Evolutionary conservation across 2,888 invertebrate species (phyloP).

Genomic region (Pseudeuparius sepicola): DNA sequence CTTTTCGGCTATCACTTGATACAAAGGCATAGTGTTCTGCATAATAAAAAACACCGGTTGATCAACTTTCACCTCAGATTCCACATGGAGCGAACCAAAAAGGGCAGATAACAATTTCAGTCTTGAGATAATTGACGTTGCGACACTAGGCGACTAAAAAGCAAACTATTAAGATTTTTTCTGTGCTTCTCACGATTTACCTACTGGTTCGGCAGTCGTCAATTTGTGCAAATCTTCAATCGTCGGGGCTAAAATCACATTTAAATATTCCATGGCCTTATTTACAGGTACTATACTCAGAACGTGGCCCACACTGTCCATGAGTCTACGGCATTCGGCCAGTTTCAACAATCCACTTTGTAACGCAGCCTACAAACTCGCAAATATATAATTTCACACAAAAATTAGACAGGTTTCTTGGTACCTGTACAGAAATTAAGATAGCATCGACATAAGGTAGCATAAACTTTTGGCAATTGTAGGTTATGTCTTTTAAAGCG

Average conservation of each 20-base stretch:
- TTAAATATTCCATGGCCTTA: conserved; percentile 57
- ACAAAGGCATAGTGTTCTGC: conserved; percentile 53
- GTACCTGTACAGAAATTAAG: conserved; percentile 56
- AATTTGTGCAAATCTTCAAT: conserved; percentile 50
- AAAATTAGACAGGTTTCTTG: not conserved
- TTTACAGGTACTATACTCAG: conserved; percentile 55
- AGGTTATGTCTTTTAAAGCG: conserved; percentile 78
- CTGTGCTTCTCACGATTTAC: conserved; percentile 9
- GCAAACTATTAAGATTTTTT: conserved; percentile 2
- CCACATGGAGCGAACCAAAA: conserved; percentile 49
- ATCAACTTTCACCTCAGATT: conserved; percentile 26
- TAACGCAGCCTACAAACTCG: conserved; percentile 39
- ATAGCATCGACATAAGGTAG: conserved; percentile 68
- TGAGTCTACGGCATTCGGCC: conserved; percentile 60
- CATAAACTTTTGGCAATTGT: conserved; percentile 68
- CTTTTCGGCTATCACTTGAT: conserved; percentile 48
- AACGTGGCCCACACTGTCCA: conserved; percentile 66
- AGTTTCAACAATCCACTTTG: conserved; percentile 49
- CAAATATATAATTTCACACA: conserved; percentile 2
- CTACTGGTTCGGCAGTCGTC: conserved; percentile 42
- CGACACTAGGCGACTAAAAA: conserved; percentile 41
- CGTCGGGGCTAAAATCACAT: conserved; percentile 57
- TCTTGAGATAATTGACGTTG: conserved; percentile 48
- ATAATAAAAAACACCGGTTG: conserved; percentile 51
- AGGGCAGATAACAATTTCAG: conserved; percentile 54